Conservation (phyloP, 2,113 vertebrate genomes). For the Pterocles orientalis region DNA sequence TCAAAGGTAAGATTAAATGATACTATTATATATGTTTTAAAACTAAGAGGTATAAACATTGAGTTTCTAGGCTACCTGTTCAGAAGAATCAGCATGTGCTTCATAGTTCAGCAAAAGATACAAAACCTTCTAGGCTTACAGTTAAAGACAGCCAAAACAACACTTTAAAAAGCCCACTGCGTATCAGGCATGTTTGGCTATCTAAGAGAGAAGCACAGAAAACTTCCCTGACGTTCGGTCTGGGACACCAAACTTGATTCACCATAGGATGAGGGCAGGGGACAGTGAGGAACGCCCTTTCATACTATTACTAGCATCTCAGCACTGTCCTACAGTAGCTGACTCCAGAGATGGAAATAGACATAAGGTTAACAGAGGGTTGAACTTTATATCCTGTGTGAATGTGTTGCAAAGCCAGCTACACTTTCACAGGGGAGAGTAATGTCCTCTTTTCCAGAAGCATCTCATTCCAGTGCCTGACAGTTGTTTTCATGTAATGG, state of each 20-base stretch:
- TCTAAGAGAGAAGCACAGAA: background rate
- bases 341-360: background rate
- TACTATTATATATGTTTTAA: background rate
- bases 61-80: slow-evolving; percentile 17
- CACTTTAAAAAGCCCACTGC: background rate
- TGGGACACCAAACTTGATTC: background rate
- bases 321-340: background rate
- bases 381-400: background rate
- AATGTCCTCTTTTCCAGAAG: background rate
- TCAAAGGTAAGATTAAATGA: background rate
- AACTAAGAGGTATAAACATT: slow-evolving; percentile 11
- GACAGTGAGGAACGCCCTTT: background rate
- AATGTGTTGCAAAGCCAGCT: background rate
- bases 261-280: background rate
- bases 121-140: background rate
- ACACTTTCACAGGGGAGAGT: background rate
- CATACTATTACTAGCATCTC: background rate
- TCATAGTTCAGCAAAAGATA: background rate
- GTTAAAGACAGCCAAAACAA: background rate
- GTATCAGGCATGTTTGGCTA: background rate
- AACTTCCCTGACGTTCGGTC: background rate
- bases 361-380: background rate
- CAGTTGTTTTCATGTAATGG: background rate
- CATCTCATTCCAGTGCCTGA: background rate
- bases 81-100: background rate